A percentile compares a stretch with the other conserved stretches of the same genome.
Conservation (phyloP, 2,113 vertebrate genomes). For the Salvelinus fontinalis region DNA sequence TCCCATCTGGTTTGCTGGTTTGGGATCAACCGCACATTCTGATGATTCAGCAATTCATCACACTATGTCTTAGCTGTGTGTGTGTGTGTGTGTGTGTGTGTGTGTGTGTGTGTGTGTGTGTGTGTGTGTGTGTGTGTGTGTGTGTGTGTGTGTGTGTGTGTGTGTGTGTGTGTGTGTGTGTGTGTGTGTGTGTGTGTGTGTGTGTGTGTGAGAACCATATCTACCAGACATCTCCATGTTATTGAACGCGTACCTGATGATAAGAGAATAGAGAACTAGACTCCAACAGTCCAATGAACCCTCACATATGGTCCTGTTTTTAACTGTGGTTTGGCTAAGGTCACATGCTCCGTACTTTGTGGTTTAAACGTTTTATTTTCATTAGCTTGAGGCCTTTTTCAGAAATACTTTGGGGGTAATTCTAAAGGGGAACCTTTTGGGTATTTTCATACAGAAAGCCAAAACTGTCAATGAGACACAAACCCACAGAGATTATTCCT, state of each 20-base stretch:
- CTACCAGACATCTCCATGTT: not conserved
- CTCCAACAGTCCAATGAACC: constrained; percentile 20
- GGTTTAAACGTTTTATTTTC: constrained; percentile 22
- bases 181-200: too few species aligned
- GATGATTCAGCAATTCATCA: not conserved
- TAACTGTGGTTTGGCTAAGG: constrained; percentile 39
- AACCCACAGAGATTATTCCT: not conserved
- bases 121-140: not conserved
- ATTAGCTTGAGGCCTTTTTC: constrained; percentile 12
- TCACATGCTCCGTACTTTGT: constrained; percentile 30
- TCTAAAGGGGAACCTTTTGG: constrained; percentile 11
- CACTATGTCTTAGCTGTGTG: not conserved
- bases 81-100: not conserved
- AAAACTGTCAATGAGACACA: not conserved
- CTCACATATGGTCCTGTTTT: constrained; percentile 46
- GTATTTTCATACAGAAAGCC: not conserved
- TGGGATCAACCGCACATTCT: not conserved
- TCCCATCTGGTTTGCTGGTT: constrained; percentile 17
- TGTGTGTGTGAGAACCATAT: not conserved
- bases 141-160: too few species aligned
- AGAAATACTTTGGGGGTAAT: constrained; percentile 6
- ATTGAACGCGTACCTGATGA: not conserved
- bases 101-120: not conserved
- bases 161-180: too few species aligned
- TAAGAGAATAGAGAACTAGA: not conserved